phyloP scores from a whole-genome alignment of 2,888 invertebrate species.

The Tetragnatha montana region DNA sequence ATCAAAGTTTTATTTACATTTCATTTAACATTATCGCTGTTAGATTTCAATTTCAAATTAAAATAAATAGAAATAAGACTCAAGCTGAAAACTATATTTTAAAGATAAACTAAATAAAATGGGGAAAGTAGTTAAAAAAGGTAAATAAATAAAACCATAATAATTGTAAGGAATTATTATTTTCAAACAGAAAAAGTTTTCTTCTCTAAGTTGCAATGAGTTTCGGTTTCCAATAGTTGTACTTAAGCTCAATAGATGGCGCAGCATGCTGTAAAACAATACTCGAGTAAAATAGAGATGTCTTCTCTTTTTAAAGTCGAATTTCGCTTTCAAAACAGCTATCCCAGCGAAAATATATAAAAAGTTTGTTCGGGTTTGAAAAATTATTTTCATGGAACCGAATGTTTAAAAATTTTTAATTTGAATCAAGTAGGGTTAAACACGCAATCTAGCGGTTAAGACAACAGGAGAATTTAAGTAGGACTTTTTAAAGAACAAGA shows the following conservation, averaged over 20 bases:
- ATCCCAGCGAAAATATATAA: background rate
- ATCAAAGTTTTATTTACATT: too few species aligned
- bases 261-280: background rate
- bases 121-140: background rate
- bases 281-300: background rate
- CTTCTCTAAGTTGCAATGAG: too few species aligned
- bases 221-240: too few species aligned
- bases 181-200: too few species aligned
- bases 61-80: background rate
- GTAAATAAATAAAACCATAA: background rate
- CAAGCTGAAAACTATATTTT: background rate
- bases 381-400: background rate
- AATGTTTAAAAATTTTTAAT: background rate
- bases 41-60: too few species aligned
- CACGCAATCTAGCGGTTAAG: constrained; percentile 1
- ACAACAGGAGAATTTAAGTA: background rate
- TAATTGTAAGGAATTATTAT: background rate
- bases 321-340: background rate
- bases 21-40: too few species aligned
- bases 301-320: background rate
- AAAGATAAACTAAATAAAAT: background rate
- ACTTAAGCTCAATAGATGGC: background rate
- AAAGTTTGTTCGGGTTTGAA: background rate
- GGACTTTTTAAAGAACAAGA: too few species aligned
- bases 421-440: background rate